These are phyloP conservation scores for Macaca mulatta DNA, from an alignment of 2,113 vertebrate species.

Conservation along the genomic window DNA sequence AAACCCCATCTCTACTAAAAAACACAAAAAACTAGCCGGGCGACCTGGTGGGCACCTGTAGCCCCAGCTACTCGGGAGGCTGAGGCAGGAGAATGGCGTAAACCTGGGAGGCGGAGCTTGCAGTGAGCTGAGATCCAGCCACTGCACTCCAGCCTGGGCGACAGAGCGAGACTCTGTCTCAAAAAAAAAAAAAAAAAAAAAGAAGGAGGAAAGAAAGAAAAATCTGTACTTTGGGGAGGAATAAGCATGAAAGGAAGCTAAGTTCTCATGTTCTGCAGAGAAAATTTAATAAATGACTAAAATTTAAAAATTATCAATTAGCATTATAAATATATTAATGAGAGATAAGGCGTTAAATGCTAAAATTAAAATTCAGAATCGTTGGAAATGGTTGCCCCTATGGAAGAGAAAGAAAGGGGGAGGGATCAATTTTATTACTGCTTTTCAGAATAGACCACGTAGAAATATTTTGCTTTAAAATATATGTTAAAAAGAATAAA, in stretches of 20 bases:
- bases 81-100: too few species aligned
- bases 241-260: neutral
- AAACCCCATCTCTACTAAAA: too few species aligned
- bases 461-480: neutral
- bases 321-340: neutral
- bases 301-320: neutral
- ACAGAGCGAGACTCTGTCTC: too few species aligned
- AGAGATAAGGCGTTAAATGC: neutral
- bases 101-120: too few species aligned
- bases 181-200: neutral
- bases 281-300: neutral
- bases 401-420: neutral
- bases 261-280: neutral
- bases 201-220: neutral
- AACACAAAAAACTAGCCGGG: too few species aligned
- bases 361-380: neutral
- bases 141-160: too few species aligned
- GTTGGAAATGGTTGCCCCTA: neutral
- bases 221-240: neutral
- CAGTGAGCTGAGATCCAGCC: too few species aligned
- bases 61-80: too few species aligned
- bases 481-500: neutral
- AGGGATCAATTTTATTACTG: neutral
- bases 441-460: neutral
- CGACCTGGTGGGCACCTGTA: too few species aligned